Evolutionary conservation across 2,113 vertebrate species (phyloP), one percentile per base, ranked within the genome.

Genomic region (Solenodon paradoxus): DNA sequence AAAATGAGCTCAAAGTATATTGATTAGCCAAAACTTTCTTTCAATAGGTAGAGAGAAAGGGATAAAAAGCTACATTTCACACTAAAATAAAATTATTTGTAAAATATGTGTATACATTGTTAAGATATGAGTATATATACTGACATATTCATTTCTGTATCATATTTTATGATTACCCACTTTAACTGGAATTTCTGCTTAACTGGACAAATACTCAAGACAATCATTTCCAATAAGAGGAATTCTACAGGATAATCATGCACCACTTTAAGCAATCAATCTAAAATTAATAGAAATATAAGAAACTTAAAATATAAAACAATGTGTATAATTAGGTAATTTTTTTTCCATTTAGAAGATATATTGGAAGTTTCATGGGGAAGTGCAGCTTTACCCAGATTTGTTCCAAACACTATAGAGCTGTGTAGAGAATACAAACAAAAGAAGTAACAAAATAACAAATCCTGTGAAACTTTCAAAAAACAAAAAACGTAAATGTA

Each of bases 221-320:
- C 51, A 87, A 89, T 78, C 40, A 87, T 85, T 94, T 86, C 49
- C 72, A 93, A 26, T 82, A 89, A 82, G 24, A 96, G 24, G 45
- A 92, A 16, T 87, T 94, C 84, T 63, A 53, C 9, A 63, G 26
- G 47, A 77, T 80, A 95, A 94, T 66, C 38, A 92, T 49, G 28
- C 4, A 53, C 8, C 11, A 30, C 61, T 64, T 92, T 93, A 63
- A 69, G 69, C 35, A 69, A 51, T 69, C 64, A 95, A 16, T n/a
- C 49, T 35, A 83, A 94, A 88, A 69, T 19, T 71, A 24, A 53
- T 28, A 89, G 64, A 96, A 92, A 96, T 72, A 93, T 55, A 89
- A 89, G 84, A 83, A 83, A 90, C 42, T 95, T 90, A 24, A 92
- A 42, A 91, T 15, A 38, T 63, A 82, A 92, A n/a, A 81, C 47